These are phyloP conservation scores for Thymelicus lineola DNA, from an alignment of 2,888 invertebrate genomes.

Conservation along the genomic window DNA sequence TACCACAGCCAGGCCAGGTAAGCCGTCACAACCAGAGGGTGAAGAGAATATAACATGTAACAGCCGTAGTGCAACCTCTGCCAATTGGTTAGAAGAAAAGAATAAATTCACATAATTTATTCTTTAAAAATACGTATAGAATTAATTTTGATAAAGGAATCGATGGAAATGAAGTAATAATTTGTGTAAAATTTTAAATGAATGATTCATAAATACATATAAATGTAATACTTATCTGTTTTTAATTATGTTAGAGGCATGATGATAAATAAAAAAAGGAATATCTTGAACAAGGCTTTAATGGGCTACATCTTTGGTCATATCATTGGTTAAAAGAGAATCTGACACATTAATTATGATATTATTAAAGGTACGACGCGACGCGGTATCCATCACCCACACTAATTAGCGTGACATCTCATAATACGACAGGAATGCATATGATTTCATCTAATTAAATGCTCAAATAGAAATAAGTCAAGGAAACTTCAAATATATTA, in stretches of 20 bases:
- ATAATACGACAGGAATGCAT: slow-evolving; percentile 65
- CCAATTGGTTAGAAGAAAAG: too few species aligned
- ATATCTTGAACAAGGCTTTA: slow-evolving; percentile 78
- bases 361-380: slow-evolving; percentile 53
- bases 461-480: slow-evolving; percentile 55
- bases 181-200: too few species aligned
- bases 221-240: too few species aligned
- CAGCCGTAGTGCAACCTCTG: too few species aligned
- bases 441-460: slow-evolving; percentile 65
- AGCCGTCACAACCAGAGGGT: too few species aligned
- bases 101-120: too few species aligned
- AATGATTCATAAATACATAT: too few species aligned
- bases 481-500: slow-evolving; percentile 57
- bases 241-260: background rate
- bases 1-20: too few species aligned
- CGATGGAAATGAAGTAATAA: too few species aligned
- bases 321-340: slow-evolving; percentile 86
- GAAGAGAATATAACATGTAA: too few species aligned
- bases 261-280: slow-evolving; percentile 53
- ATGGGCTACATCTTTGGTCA: slow-evolving; percentile 87
- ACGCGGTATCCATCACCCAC: slow-evolving; percentile 44
- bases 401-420: slow-evolving; percentile 49
- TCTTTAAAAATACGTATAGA: too few species aligned
- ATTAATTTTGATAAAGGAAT: too few species aligned
- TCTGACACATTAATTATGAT: slow-evolving; percentile 60